Base-by-base conservation (phyloP, 1,140 invertebrate genomes). In the Mercenaria mercenaria region DNA sequence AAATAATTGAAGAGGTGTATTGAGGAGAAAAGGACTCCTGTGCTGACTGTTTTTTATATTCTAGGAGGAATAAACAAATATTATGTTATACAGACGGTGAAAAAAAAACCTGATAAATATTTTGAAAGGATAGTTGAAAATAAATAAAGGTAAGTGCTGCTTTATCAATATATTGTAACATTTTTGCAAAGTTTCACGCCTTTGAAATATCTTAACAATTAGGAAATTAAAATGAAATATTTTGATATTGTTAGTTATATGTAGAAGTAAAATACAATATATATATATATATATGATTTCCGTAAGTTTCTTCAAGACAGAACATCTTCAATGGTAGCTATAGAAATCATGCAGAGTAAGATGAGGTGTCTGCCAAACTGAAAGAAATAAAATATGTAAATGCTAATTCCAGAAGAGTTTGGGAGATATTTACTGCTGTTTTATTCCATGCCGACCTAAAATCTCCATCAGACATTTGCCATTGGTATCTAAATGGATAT, bases 91-190 rank as follows among this genome's bases (percentile, higher is more conserved):
- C 23, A 6, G 43, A 47, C 56, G n/a, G n/a, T n/a, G n/a, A n/a
- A n/a, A n/a, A n/a, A n/a, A n/a, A n/a, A n/a, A n/a, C n/a, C n/a
- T n/a, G n/a, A n/a, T n/a, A n/a, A n/a, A n/a, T 26, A 61, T 11
- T 61, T 67, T 67, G 32, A 67, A 67, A 67, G 61, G 61, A 67
- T 67, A 67, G 61, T 32, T 67, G 32, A 32, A 67, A 67, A 37
- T 32, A 67, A 67, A 32, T 32, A 8, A 32, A 67, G 15, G 61
- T 67, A 67, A 67, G 61, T n/a, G n/a, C n/a, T n/a, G n/a, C n/a
- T n/a, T n/a, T n/a, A n/a, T n/a, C n/a, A n/a, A n/a, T n/a, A n/a
- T n/a, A n/a, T n/a, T n/a, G n/a, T n/a, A n/a, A n/a, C n/a, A n/a
- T n/a, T n/a, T n/a, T n/a, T n/a, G n/a, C n/a, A n/a, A n/a, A n/a